Percentiles rank a stretch among this genome's conserved stretches.
Conservation (phyloP, 2,797 vertebrate species). For the Sebastes trivittatus region DNA sequence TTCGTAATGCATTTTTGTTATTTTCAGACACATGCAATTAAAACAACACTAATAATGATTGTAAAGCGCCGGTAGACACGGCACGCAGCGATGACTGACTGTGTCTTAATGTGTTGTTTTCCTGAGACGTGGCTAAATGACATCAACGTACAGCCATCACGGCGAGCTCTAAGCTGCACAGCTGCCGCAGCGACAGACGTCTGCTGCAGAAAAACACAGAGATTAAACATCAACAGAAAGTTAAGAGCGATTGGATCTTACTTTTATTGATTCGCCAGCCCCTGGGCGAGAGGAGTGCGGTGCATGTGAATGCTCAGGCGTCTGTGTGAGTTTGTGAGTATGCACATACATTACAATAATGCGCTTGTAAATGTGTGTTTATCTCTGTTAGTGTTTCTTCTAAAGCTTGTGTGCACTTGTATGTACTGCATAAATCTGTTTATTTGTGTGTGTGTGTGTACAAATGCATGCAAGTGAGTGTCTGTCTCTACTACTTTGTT, state of each 20-base stretch:
- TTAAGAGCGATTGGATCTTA: slow-evolving; percentile 4
- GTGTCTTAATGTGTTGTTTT: neutral
- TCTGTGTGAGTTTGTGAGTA: neutral
- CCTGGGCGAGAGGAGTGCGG: neutral
- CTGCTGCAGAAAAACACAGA: slow-evolving; percentile 16
- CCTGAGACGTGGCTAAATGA: neutral
- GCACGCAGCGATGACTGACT: neutral
- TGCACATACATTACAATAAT: neutral
- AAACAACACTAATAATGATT: neutral
- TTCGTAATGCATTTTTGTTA: neutral
- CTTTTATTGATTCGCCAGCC: slow-evolving; percentile 25
- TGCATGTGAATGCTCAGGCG: neutral
- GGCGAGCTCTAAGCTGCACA: neutral
- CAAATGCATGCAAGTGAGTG: neutral
- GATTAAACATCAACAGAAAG: slow-evolving; percentile 22
- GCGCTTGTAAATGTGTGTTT: too few species aligned
- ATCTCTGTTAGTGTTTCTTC: neutral
- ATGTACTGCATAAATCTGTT: neutral
- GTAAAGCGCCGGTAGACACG: neutral
- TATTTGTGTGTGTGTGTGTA: neutral
- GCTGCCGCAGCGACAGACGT: neutral
- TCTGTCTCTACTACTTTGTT: neutral
- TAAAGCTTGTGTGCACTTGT: neutral
- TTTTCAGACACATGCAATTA: neutral
- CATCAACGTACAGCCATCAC: neutral